Evolutionary conservation across 2,113 vertebrate genomes (phyloP), one percentile per base, ranked within the genome.

Genomic region (Megalops atlanticus): DNA sequence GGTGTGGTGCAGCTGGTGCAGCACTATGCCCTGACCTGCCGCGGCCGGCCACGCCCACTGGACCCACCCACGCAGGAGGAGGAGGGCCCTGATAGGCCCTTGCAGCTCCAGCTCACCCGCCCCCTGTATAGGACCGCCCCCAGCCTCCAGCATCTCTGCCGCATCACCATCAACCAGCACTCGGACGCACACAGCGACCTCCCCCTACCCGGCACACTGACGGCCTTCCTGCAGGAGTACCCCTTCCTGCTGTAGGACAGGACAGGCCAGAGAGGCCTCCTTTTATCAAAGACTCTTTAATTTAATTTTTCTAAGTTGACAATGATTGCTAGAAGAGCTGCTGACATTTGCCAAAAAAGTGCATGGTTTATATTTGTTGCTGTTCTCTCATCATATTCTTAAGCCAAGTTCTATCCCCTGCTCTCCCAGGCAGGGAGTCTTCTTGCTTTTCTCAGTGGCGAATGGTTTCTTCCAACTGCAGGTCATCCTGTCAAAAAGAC

Each of bases 1-100:
- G 85, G 86, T 0, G 88, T 83, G 0, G 86, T 90, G 81, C 84
- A 88, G 72, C 82, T 89, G 41, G 84, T 89, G 64, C 80, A 90
- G 82, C 82, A 88, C 72, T 91, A 87, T 43, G 71, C 84, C 38
- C 78, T 84, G 69, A 43, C 82, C 1, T 87, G 83, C 54, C 83
- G 70, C 31, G 75, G 52, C 39, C 24, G 72, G 43, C 21, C 72
- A 16, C 49, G 24, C 11, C 54, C 43, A 1, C 45, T 14, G 10
- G 76, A 72, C 4, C 8, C 69, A 2, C 31, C 38, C 0, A 31
- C 27, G n/a, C 27, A 12, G 0, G 8, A 31, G 10, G 31, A 8
- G 27, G 21, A 41, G 27, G 21, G 35, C 3, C 7, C 47, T 10
- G 86, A 85, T 0, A 74, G 78, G 52, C 41, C 79, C 3, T 39